Evolutionary conservation across 2,888 invertebrate genomes (phyloP).

Genomic region (Callosobruchus maculatus): DNA sequence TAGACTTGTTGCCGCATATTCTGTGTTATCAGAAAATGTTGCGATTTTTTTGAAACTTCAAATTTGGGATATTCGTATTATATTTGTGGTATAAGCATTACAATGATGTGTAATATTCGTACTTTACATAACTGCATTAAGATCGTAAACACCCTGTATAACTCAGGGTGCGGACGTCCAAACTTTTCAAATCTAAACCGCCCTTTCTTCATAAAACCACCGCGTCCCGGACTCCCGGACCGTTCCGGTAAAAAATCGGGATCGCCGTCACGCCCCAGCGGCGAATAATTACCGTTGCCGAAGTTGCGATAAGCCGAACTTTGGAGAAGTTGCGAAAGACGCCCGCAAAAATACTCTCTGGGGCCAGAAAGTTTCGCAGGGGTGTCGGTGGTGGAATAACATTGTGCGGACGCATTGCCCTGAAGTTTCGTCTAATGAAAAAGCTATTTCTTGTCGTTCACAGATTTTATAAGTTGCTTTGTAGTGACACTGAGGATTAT

Average conservation of each 20-base stretch:
- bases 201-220: no score
- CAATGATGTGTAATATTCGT: no score
- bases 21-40: no score
- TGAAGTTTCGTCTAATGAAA: neutral
- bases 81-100: no score
- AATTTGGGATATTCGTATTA: no score
- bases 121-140: no score
- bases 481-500: no score
- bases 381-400: neutral
- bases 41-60: no score
- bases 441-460: neutral
- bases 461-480: neutral
- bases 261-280: neutral
- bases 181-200: no score
- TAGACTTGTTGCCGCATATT: no score
- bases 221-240: neutral
- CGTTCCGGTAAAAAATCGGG: neutral
- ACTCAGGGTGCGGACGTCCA: no score
- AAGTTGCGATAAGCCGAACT: neutral
- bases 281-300: neutral
- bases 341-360: neutral
- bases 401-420: neutral
- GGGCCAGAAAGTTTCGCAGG: neutral
- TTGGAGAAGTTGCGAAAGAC: neutral
- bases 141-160: no score